These are phyloP conservation scores for Agapetus fuscipes DNA, from an alignment of 2,888 invertebrate species.

Conservation along the genomic window DNA sequence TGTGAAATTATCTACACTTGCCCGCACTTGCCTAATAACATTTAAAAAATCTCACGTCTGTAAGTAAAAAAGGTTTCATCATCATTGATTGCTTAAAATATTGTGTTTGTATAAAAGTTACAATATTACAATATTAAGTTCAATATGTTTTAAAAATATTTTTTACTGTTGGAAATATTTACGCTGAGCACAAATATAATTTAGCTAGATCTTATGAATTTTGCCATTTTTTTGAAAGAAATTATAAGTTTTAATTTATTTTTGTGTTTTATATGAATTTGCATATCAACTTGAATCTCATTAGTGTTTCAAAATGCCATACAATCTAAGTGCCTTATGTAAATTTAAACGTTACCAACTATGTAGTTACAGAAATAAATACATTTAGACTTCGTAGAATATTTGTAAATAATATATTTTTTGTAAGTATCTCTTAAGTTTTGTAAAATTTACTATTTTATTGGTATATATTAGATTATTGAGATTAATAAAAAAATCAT, in stretches of 20 bases:
- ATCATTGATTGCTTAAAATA: no score
- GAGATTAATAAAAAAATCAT: background rate
- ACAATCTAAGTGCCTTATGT: constrained; percentile 22
- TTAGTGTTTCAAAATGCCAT: background rate
- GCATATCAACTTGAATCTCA: background rate
- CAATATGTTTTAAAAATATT: background rate
- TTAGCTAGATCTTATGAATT: no score
- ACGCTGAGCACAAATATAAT: background rate
- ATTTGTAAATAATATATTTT: background rate
- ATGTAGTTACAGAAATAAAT: constrained; percentile 9
- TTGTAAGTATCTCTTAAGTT: background rate
- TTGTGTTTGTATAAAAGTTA: no score
- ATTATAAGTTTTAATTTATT: background rate
- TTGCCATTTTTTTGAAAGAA: no score
- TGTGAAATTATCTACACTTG: no score
- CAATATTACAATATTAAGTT: no score
- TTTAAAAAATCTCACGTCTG: no score
- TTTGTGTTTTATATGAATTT: background rate
- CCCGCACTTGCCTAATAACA: no score
- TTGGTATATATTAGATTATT: background rate
- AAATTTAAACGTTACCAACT: constrained; percentile 22
- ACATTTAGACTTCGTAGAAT: background rate
- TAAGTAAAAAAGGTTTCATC: no score
- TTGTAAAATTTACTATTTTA: background rate
- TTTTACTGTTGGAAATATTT: background rate